Percentiles rank a stretch among this genome's conserved stretches.
phyloP scores from a whole-genome alignment of 2,888 invertebrate genomes.

The Athripsodes cinereus region DNA sequence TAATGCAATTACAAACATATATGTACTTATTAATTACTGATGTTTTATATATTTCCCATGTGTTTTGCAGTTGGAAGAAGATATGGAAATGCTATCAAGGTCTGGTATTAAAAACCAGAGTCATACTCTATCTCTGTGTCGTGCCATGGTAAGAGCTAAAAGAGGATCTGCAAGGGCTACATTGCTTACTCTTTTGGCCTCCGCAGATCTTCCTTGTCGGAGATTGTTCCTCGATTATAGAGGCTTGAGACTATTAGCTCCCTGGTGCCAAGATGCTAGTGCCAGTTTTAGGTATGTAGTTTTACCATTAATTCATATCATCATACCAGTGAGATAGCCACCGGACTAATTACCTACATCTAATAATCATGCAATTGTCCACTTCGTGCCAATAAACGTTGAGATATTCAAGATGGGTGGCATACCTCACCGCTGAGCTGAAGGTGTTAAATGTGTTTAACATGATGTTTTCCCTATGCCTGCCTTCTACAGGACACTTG shows the following conservation, averaged over 20 bases:
- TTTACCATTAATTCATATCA: not conserved
- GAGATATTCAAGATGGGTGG: no score
- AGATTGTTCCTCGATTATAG: conserved; percentile 90
- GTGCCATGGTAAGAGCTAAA: conserved; percentile 90
- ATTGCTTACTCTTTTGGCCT: conserved; percentile 70
- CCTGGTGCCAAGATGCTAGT: conserved; percentile 81
- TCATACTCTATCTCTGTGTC: conserved; percentile 82
- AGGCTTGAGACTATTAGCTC: conserved; percentile 83
- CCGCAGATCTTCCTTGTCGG: conserved; percentile 75
- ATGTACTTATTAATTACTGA: no score
- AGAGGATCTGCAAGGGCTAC: conserved; percentile 68
- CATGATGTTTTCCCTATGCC: no score
- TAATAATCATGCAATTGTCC: no score
- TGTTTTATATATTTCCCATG: conserved; percentile 35
- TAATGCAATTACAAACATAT: no score
- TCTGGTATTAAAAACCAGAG: conserved; percentile 83
- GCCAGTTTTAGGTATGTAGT: conserved; percentile 42
- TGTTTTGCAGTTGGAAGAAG: conserved; percentile 72
- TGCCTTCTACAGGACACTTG: no score
- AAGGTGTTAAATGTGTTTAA: no score
- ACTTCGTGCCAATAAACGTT: no score
- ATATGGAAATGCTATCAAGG: conserved; percentile 71
- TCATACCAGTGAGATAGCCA: not conserved
- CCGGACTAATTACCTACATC: not conserved
- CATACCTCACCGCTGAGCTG: no score